Conservation (phyloP, 2,888 invertebrate genomes). For the Nematopogon swammerdamellus region DNA sequence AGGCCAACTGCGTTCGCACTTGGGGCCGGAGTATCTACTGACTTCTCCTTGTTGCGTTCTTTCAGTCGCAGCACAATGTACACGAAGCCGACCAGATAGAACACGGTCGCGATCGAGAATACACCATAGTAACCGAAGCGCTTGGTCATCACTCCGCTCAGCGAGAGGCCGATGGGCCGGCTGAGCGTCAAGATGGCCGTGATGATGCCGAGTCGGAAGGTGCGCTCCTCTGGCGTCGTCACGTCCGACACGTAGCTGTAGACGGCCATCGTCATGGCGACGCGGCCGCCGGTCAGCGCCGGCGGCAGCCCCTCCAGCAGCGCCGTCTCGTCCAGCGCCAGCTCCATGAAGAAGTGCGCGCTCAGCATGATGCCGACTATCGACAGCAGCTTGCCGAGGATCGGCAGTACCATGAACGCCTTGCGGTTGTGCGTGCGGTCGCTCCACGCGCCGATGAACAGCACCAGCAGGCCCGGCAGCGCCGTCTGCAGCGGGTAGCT, state of each 20-base stretch:
- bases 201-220: slow-evolving; percentile 59
- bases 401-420: slow-evolving; percentile 57
- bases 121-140: slow-evolving; percentile 48
- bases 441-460: slow-evolving; percentile 62
- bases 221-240: slow-evolving; percentile 56
- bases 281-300: slow-evolving; percentile 59
- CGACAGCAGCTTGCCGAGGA: slow-evolving; percentile 55
- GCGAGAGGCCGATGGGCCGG: slow-evolving; percentile 49
- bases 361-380: slow-evolving; percentile 53
- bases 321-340: slow-evolving; percentile 53
- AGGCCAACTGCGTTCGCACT: slow-evolving; percentile 26
- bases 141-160: slow-evolving; percentile 53
- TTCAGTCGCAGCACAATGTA: slow-evolving; percentile 41
- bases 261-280: slow-evolving; percentile 58
- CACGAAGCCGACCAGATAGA: slow-evolving; percentile 40
- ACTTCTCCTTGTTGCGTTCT: slow-evolving; percentile 35
- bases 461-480: slow-evolving; percentile 51
- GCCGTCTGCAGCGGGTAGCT: slow-evolving; percentile 57
- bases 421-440: slow-evolving; percentile 60
- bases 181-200: slow-evolving; percentile 51
- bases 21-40: slow-evolving; percentile 24
- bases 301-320: slow-evolving; percentile 56
- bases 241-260: slow-evolving; percentile 63
- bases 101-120: slow-evolving; percentile 38
- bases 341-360: slow-evolving; percentile 54